Percentiles rank a stretch among this genome's conserved stretches.
Evolutionary conservation across 2,113 vertebrate genomes (phyloP).

Genomic region (Centropus bengalensis): DNA sequence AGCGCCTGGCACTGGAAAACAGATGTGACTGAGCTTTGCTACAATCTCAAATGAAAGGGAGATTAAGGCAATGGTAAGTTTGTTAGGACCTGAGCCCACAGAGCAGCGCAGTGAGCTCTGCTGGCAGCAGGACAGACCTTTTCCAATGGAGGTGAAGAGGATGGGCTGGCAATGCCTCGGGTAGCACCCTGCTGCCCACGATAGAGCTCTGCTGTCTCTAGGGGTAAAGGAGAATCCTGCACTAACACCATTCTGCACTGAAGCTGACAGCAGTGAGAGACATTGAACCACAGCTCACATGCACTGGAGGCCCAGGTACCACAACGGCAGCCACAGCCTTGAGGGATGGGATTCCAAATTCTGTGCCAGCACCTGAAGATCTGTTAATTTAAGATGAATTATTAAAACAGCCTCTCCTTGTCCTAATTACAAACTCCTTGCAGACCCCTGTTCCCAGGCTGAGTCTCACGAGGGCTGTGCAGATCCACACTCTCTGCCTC

Average conservation of each 20-base stretch:
- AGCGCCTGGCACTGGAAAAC: not conserved
- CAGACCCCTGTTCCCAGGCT: not conserved
- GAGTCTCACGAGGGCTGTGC: not conserved
- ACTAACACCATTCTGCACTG: not conserved
- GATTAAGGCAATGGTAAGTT: not conserved
- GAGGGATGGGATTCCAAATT: not conserved
- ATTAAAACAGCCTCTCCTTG: not conserved
- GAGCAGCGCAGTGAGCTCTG: not conserved
- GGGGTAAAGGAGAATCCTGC: not conserved
- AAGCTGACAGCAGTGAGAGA: not conserved
- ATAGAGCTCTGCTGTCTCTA: not conserved
- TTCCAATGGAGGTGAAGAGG: fast-evolving
- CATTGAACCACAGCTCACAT: not conserved
- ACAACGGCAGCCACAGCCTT: not conserved
- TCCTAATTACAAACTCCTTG: not conserved
- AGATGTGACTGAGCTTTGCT: not conserved
- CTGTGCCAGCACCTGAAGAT: not conserved
- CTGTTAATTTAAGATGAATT: not conserved
- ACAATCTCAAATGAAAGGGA: not conserved
- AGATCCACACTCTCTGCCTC: not conserved
- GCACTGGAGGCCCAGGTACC: not conserved
- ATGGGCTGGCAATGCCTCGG: not conserved
- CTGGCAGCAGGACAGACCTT: not conserved
- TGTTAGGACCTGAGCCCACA: not conserved
- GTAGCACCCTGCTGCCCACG: not conserved